Conservation (phyloP, 2,113 vertebrate genomes). For the Pogonocichla stellata region DNA sequence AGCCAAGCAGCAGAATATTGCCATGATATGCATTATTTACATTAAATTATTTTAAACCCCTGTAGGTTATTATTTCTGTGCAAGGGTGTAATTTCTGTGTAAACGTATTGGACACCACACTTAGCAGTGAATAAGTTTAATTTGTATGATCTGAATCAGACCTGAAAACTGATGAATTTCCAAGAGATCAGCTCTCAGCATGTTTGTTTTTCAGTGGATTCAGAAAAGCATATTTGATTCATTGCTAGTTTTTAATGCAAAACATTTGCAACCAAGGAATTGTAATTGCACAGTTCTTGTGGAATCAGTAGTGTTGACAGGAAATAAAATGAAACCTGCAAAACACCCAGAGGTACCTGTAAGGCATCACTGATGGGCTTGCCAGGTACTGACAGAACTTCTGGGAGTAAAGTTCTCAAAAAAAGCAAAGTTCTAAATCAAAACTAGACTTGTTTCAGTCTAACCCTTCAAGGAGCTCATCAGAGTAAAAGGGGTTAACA, state of each 20-base stretch:
- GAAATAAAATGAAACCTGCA: background rate
- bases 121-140: background rate
- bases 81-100: background rate
- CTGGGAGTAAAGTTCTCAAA: background rate
- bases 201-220: background rate
- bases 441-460: background rate
- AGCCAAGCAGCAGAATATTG: background rate
- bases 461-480: background rate
- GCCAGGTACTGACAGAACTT: background rate
- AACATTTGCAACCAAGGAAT: background rate
- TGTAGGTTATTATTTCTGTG: background rate
- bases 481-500: background rate
- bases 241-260: background rate
- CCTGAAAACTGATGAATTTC: background rate
- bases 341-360: background rate
- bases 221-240: background rate
- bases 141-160: background rate
- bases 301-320: background rate
- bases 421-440: background rate
- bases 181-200: background rate
- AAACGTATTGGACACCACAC: rapidly evolving
- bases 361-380: background rate
- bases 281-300: background rate
- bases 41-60: background rate
- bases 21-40: background rate